Base-by-base conservation (phyloP, 2,888 invertebrate genomes). In the Chymomyza amoena region DNA sequence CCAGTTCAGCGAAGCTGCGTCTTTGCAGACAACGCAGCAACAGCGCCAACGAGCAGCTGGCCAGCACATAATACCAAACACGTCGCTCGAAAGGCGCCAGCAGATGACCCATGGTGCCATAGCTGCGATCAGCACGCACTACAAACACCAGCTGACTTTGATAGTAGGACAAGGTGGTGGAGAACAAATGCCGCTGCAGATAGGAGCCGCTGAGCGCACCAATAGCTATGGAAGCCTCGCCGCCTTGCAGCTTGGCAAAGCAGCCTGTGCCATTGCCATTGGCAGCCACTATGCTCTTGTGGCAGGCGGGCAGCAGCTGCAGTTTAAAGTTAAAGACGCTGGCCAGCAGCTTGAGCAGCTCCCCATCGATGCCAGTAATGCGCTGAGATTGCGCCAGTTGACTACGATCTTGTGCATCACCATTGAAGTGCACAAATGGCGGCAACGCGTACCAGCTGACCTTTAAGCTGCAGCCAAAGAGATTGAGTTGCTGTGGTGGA, bases 311-410 rank as follows among this genome's bases (percentile, higher is more conserved):
- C 13, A 76, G 20, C 20, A 90, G 63, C 0, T 73, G n/a, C 0
- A 90, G 77, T 1, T 77, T 80, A 56, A 91, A 90, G 52, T 87
- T 72, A 2, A 90, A 75, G 2, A 74, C 68, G 1, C 72, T 5
- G 0, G 89, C 80, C 18, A 91, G 61, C 7, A 73, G 0, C 36
- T 81, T 84, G 4, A 91, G 70, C 6, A 91, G 64, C 5, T 83
- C 81, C 0, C 89, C 90, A 45, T 91, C 91, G 36, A 90, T 75
- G 2, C 91, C 91, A 0, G 61, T 66, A 0, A 91, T 70, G 0
- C 83, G 84, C 16, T 69, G 59, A n/a, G 28, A 69, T 52, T 83
- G 63, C 1, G 18, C 50, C 0, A 60, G 65, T 7, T 84, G 73
- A 4, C 69, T 71, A 0, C 78, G 68, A 68, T 87, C 80, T 0